phyloP scores from a whole-genome alignment of 2,888 invertebrate genomes.

The Macaria notata region DNA sequence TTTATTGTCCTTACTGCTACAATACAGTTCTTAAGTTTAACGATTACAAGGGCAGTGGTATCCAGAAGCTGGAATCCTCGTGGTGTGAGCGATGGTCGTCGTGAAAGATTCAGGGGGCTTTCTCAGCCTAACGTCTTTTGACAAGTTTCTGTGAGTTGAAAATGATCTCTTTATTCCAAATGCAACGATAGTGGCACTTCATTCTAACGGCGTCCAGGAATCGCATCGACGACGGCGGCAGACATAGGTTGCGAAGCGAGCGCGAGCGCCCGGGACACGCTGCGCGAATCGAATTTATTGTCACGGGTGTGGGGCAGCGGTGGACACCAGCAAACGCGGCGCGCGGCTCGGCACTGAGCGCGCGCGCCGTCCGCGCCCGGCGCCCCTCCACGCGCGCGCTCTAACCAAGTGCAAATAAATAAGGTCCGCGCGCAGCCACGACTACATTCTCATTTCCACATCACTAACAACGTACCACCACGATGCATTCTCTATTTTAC shows the following conservation, averaged over 20 bases:
- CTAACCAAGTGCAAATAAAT: constrained; percentile 20
- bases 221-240: constrained; percentile 71
- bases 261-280: constrained; percentile 70
- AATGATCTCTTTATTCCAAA: constrained; percentile 96
- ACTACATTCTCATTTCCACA: constrained; percentile 38
- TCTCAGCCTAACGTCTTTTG: constrained; percentile 91
- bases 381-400: constrained; percentile 39
- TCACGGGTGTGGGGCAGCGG: constrained; percentile 58
- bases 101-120: constrained; percentile 53
- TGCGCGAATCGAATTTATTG: constrained; percentile 75
- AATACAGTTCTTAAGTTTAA: constrained; percentile 54
- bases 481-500: constrained; percentile 4
- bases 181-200: constrained; percentile 92
- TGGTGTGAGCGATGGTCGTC: constrained; percentile 71
- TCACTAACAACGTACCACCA: constrained; percentile 15
- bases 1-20: constrained; percentile 64
- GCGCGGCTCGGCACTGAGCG: constrained; percentile 60
- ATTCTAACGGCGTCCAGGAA: constrained; percentile 79
- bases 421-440: constrained; percentile 34
- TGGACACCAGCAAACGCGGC: constrained; percentile 66
- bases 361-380: constrained; percentile 42
- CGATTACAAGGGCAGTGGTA: constrained; percentile 73
- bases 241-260: constrained; percentile 75
- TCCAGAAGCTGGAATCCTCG: constrained; percentile 65
- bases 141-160: constrained; percentile 96